A percentile compares a stretch with the other conserved stretches of the same genome.
Conservation (phyloP, 2,888 invertebrate genomes). For the Helicoverpa assulta region DNA sequence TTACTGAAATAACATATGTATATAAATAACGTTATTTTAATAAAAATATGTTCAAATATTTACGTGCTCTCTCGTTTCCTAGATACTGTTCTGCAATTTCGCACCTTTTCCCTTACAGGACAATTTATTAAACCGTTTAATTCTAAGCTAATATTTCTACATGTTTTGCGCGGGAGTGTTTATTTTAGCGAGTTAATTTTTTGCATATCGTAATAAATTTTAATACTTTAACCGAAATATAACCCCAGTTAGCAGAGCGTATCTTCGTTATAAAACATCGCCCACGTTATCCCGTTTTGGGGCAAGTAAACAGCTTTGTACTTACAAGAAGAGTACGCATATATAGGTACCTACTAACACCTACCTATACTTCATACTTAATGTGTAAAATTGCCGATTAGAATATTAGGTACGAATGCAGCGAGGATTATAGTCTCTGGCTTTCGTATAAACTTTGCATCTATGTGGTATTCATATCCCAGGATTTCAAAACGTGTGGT, state of each 20-base stretch:
- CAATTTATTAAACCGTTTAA: constrained; percentile 25
- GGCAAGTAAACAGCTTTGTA: constrained; percentile 24
- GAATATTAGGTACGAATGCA: too few relatives aligned
- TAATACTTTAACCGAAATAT: constrained; percentile 18
- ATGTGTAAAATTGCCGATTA: constrained; percentile 3
- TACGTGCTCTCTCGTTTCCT: background rate
- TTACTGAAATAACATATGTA: background rate
- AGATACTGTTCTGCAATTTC: background rate
- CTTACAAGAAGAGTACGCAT: constrained; percentile 16
- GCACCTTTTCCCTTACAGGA: constrained; percentile 2
- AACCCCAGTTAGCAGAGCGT: constrained; percentile 7
- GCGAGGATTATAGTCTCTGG: too few relatives aligned
- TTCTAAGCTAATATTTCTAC: constrained; percentile 29
- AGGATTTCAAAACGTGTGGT: background rate
- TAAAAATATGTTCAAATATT: constrained; percentile 8
- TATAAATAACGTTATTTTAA: background rate
- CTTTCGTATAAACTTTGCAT: too few relatives aligned
- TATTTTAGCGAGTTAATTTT: constrained; percentile 27
- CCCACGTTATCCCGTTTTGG: constrained; percentile 21
- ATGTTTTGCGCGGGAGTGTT: constrained; percentile 17
- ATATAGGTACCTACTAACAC: constrained; percentile 1
- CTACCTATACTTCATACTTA: constrained; percentile 15
- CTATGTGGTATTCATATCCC: background rate
- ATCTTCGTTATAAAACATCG: constrained; percentile 20
- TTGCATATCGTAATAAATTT: constrained; percentile 32